Evolutionary conservation across 2,888 invertebrate genomes (phyloP), one percentile per base, ranked within the genome.

Genomic region (Tipula lateralis): DNA sequence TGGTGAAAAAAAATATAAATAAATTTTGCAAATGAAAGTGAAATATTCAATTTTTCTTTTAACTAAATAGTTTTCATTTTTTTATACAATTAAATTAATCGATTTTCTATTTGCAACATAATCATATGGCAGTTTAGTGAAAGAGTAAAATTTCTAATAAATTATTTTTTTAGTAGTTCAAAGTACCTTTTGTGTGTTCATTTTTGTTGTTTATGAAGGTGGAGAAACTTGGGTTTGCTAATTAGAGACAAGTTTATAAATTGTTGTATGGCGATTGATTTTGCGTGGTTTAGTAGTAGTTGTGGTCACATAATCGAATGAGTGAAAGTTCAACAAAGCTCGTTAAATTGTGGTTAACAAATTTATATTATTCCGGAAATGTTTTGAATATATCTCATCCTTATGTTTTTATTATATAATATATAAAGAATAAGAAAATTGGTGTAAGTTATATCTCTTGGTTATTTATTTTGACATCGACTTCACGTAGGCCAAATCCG

Each of bases 21-120:
- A 66, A 66, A 66, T 66, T n/a, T 66, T 66, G 19, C 66, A 66
- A 66, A 66, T 66, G 66, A 66, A 66, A 66, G 66, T 66, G 66
- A 66, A 66, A 66, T 66, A 66, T n/a, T n/a, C 19, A 24, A 9
- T 66, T 66, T 66, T 66, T 6, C 24, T 13, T 19, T 24, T n/a
- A 66, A 24, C 66, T 66, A 44, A 13, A 13, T 44, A 66, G 66
- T 66, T 66, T 66, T 24, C 66, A 66, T 24, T 66, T 9, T n/a
- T 50, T 50, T 66, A 24, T 66, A 66, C 1, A 66, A 66, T 66
- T 66, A 66, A 66, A 24, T 66, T 9, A 19, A 66, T 66, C 9
- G 66, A 66, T 66, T 66, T 66, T 24, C 66, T 66, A 66, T 66
- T 66, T 66, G 24, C 19, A 12, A 66, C 66, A 19, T 50, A 66